Evolutionary conservation across 2,797 vertebrate genomes (phyloP), one percentile per base, ranked within the genome.

Genomic region (Linurgus olivaceus): DNA sequence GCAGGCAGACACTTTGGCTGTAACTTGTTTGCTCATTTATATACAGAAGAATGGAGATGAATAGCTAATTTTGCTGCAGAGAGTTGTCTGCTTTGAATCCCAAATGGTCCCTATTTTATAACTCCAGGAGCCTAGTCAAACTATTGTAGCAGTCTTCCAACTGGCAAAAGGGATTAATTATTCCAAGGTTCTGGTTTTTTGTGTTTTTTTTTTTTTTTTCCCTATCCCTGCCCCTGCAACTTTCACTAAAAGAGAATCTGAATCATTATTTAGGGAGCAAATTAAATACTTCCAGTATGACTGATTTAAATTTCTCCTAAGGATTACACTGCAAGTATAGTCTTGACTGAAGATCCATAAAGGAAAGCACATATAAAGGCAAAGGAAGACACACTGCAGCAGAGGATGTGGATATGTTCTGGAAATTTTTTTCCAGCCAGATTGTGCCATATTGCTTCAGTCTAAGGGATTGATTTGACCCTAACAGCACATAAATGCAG

Each of bases 81-180:
- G 87, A 94, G 61, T 94, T 96, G 67, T 90, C 90, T 93, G 92
- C 86, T 92, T 70, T 94, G 95, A 97, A 96, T 97, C 71, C 54
- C 88, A 96, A 95, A 87, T 2, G 16, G 20, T 92, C 58, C 68
- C 44, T 93, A 77, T 52, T 94, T 96, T 95, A 40, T 90, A 76
- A 76, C 59, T 88, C 50, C 17, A 67, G 93, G 51, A 94, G 77
- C 35, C 73, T 96, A 78, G 92, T 88, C 92, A 94, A 95, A 87
- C 84, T 54, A 24, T 73, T 91, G 65, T 68, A 76, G 71, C 79
- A 80, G 51, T 50, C 86, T 97, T 96, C 91, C 74, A 91, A 73
- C 80, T 95, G 84, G 87, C 76, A 89, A 96, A 97, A 98, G 95
- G 96, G 96, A 97, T 98, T 98, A 98, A 98, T 98, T 98, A 98